Evolutionary conservation across 2,797 vertebrate genomes (phyloP).

Genomic region (Falco rusticolus): DNA sequence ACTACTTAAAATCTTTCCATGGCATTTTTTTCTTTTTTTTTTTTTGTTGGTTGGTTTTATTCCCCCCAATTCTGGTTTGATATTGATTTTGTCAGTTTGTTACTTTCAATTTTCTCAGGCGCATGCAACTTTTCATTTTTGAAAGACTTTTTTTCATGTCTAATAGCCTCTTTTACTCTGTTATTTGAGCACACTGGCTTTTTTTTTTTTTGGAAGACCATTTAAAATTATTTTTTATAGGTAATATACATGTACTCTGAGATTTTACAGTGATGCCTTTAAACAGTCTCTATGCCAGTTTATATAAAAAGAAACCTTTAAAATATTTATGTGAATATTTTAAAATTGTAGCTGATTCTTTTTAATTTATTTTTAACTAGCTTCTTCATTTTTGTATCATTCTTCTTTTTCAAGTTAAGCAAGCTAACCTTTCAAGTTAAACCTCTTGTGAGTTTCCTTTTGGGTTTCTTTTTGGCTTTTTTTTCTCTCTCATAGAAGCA

Average conservation of each 20-base stretch:
- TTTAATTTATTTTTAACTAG: conserved; percentile 68
- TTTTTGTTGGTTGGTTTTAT: background rate
- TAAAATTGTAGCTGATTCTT: conserved; percentile 38
- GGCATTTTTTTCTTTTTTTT: too few species aligned
- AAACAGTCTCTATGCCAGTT: conserved; percentile 19
- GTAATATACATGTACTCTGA: conserved; percentile 1
- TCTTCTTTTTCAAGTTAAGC: conserved; percentile 45
- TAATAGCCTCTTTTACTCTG: conserved; percentile 15
- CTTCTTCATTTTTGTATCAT: conserved; percentile 32
- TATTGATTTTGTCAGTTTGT: background rate
- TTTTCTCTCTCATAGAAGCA: background rate
- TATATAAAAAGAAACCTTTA: conserved; percentile 57
- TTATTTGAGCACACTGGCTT: background rate
- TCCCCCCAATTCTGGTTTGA: background rate
- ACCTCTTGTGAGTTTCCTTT: conserved; percentile 28
- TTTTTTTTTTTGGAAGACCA: background rate
- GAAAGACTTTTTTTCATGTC: background rate
- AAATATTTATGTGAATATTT: conserved; percentile 63
- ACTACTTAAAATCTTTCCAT: background rate
- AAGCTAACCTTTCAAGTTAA: conserved; percentile 56
- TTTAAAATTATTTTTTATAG: conserved; percentile 35
- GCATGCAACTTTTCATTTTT: background rate
- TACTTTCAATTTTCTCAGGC: background rate
- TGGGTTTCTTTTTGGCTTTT: background rate
- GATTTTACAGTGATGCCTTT: conserved; percentile 29